Base-by-base conservation (phyloP, 2,888 invertebrate genomes). In the Macrophya annulata region DNA sequence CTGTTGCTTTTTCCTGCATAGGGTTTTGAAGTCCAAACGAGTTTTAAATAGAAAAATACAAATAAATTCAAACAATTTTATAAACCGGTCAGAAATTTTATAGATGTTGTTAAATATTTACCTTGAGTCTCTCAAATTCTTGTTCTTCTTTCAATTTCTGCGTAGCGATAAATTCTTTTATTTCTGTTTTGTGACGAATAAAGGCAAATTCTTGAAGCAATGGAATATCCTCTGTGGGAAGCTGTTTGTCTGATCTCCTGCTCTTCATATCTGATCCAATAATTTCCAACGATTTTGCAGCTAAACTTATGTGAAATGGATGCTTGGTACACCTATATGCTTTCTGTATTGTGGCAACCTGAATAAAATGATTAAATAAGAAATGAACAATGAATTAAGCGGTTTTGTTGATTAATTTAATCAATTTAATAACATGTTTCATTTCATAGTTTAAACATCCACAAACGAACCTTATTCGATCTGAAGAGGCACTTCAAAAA, bases 181-280 rank as follows among this genome's bases (percentile, higher is more conserved):
- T 93, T 31, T 90, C 87, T 12, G 85, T 85, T 86, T 91, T 90
- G 86, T 94, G 90, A 9, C 85, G 84, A 40, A 93, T 87, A 84
- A 90, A 93, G n/a, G 92, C 91, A 12, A 91, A 89, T 87, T 93
- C 93, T 87, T 93, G 92, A 0, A 93, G 86, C 84, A 92, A 85
- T 3, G 87, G 87, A 85, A 92, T 91, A 76, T 92, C 87, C 40
- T 90, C 88, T 4, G 91, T 88, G 1, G 87, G 86, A 12, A 89
- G 83, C 37, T n/a, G 45, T 40, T 87, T 86, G 8, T 37, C 51
- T 9, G 48, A 37, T 37, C 92, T 87, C 76, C 84, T 90, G 4
- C 68, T 77, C 85, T 89, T 90, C 89, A 90, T 89, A 17, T 91
- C 89, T 0, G 72, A 31, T 4, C 77, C 81, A 0, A 87, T 9